Conservation (phyloP, 1,140 invertebrate species). For the Gryon sp. region DNA sequence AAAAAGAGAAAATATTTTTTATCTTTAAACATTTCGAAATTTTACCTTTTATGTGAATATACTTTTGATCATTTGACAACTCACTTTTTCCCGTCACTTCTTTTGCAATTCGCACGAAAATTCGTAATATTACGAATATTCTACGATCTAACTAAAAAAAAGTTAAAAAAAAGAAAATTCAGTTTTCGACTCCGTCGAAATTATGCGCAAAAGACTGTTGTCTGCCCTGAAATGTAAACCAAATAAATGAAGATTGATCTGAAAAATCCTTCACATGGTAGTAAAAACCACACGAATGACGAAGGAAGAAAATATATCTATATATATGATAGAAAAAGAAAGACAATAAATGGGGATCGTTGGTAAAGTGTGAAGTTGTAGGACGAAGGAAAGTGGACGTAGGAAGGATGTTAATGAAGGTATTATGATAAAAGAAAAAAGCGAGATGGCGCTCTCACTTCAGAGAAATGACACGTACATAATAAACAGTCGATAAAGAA, state of each 20-base stretch:
- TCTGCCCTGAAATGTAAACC: slow-evolving; percentile 15
- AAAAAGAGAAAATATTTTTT: too few relatives aligned
- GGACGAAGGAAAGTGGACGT: too few relatives aligned
- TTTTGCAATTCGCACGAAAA: too few relatives aligned
- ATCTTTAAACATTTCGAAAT: too few relatives aligned
- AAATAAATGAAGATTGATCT: slow-evolving; percentile 34
- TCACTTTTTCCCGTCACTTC: too few relatives aligned
- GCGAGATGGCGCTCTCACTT: slow-evolving; percentile 34
- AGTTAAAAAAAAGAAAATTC: too few relatives aligned
- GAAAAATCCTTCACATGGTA: slow-evolving; percentile 25
- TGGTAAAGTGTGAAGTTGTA: too few relatives aligned
- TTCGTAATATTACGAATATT: too few relatives aligned
- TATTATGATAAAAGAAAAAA: slow-evolving; percentile 43
- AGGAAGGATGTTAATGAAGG: too few relatives aligned
- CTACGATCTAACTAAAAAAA: too few relatives aligned
- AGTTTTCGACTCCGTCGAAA: slow-evolving; percentile 17
- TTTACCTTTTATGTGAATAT: too few relatives aligned
- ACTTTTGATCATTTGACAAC: too few relatives aligned
- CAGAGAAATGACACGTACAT: slow-evolving; percentile 43
- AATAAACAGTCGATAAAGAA: slow-evolving; percentile 29
- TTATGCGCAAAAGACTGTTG: slow-evolving; percentile 6
- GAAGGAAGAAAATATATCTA: background rate
- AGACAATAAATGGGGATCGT: slow-evolving; percentile 23
- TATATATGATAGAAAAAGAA: slow-evolving; percentile 15
- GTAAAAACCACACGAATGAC: slow-evolving; percentile 31